phyloP scores from a whole-genome alignment of 1,140 invertebrate species.

The Dendrolimus punctatus region DNA sequence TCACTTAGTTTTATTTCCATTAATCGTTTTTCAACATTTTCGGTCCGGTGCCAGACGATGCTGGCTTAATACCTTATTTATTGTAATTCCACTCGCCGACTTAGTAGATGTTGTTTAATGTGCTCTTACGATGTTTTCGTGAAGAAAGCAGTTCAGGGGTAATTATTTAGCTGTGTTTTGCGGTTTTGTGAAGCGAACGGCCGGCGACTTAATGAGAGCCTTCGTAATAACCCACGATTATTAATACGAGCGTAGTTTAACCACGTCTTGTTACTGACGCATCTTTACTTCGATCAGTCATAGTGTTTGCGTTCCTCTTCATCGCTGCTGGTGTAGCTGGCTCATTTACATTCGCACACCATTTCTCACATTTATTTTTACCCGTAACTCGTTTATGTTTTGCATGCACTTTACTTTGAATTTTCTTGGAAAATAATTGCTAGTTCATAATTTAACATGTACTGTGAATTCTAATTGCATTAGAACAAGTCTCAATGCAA shows the following conservation, averaged over 20 bases:
- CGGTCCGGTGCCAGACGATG: conserved; percentile 32
- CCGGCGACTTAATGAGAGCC: conserved; percentile 47
- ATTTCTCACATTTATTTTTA: no score
- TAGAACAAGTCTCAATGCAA: no score
- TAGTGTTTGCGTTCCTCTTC: conserved; percentile 21
- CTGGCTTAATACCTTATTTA: conserved; percentile 52
- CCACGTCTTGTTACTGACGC: conserved; percentile 35
- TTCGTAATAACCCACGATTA: conserved; percentile 54
- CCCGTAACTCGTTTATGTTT: no score
- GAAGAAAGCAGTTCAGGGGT: conserved; percentile 48
- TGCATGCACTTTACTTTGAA: no score
- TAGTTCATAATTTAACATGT: conserved; percentile 1
- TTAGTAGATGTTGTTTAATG: conserved; percentile 51
- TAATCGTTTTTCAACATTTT: conserved; percentile 56
- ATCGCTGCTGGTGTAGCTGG: conserved; percentile 2
- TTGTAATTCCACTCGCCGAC: conserved; percentile 44
- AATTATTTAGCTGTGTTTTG: conserved; percentile 65
- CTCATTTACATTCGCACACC: not conserved
- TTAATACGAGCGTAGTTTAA: conserved; percentile 52
- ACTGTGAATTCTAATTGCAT: conserved; percentile 16
- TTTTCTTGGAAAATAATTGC: no score
- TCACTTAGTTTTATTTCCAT: conserved; percentile 53
- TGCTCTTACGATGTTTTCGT: conserved; percentile 55
- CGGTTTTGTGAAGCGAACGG: conserved; percentile 50
- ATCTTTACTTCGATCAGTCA: conserved; percentile 10